Percentiles rank a stretch among this genome's conserved stretches.
Evolutionary conservation across 2,797 vertebrate species (phyloP).

Genomic region (Nothura maculosa): DNA sequence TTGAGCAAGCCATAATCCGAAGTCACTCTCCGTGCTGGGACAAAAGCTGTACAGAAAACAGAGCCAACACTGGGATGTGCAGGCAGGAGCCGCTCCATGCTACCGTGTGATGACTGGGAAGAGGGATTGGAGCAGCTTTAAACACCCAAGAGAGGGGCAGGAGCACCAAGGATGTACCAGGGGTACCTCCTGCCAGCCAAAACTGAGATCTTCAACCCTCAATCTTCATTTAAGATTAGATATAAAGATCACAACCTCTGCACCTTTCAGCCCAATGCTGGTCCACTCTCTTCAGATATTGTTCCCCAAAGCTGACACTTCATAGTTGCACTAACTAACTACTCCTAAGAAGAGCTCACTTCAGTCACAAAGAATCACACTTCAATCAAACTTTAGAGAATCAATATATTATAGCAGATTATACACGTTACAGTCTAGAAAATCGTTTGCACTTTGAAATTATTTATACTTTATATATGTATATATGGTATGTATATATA

Average conservation of each 20-base stretch:
- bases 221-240: background rate
- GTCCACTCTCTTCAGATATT: background rate
- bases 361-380: background rate
- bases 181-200: background rate
- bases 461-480: background rate
- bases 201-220: background rate
- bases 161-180: background rate
- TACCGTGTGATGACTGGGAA: background rate
- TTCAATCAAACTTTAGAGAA: background rate
- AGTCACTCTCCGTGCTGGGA: background rate
- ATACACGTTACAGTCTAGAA: slow-evolving; percentile 24
- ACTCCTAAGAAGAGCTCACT: background rate
- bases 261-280: background rate
- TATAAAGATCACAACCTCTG: background rate
- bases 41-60: background rate
- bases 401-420: background rate
- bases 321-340: background rate
- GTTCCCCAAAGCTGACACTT: background rate
- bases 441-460: background rate
- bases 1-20: background rate
- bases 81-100: background rate
- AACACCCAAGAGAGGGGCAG: background rate
- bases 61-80: background rate
- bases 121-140: background rate
- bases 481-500: too few relatives aligned